phyloP scores from a whole-genome alignment of 2,888 invertebrate species.

The Deilephila elpenor region DNA sequence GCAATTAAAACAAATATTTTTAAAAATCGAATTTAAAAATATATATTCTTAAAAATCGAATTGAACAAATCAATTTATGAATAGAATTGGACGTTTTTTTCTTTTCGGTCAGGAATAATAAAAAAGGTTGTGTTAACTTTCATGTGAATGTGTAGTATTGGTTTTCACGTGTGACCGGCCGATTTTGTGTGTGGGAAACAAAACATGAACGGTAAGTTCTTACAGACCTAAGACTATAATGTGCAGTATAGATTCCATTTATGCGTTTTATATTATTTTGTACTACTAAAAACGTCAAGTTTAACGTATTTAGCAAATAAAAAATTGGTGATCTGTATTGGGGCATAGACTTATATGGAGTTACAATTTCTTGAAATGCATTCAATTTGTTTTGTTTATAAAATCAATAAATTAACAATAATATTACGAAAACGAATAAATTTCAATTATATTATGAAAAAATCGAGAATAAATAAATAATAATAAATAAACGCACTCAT shows the following conservation, averaged over 20 bases:
- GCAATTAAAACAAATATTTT: background rate
- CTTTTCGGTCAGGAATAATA: background rate
- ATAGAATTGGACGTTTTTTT: background rate
- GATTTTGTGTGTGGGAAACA: conserved; percentile 24
- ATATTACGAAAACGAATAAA: background rate
- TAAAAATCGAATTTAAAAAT: background rate
- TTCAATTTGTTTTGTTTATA: no score
- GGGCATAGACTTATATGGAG: background rate
- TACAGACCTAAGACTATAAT: background rate
- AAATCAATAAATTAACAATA: background rate
- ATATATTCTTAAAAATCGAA: background rate
- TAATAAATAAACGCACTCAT: no score
- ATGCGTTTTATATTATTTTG: background rate
- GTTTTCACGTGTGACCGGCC: conserved; percentile 21
- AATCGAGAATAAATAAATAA: no score
- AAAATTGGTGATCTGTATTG: background rate
- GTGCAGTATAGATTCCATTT: background rate
- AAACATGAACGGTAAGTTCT: conserved; percentile 47
- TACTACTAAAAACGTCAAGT: background rate
- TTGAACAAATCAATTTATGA: background rate
- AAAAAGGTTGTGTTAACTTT: conserved; percentile 12
- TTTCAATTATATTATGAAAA: no score
- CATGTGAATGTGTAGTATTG: conserved; percentile 16
- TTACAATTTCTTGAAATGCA: background rate
- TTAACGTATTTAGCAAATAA: background rate